Evolutionary conservation across 2,113 vertebrate species (phyloP).

Genomic region (Salvelinus alpinus): DNA sequence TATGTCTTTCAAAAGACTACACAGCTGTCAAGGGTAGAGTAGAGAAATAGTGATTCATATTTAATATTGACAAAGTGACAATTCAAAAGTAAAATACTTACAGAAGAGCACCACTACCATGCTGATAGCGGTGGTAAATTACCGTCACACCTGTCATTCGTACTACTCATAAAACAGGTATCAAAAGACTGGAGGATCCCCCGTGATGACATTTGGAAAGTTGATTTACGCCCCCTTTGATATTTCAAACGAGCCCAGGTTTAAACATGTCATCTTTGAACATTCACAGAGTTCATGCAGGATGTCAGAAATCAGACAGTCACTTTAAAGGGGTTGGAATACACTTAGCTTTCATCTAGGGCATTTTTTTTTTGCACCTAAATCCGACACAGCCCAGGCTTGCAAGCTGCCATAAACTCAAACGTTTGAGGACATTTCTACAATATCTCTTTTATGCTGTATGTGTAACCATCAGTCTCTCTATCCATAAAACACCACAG

Average conservation of each 20-base stretch:
- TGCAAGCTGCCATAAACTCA: conserved; percentile 21
- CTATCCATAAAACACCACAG: not conserved
- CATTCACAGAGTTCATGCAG: conserved; percentile 52
- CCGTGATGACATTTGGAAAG: conserved; percentile 72
- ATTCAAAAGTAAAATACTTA: conserved; percentile 47
- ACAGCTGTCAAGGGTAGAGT: conserved; percentile 43
- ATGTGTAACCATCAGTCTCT: not conserved
- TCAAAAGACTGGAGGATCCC: conserved; percentile 66
- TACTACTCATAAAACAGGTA: conserved; percentile 61
- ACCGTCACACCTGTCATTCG: conserved; percentile 63
- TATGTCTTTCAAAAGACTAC: conserved; percentile 50
- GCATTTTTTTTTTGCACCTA: conserved; percentile 23
- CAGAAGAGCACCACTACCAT: conserved; percentile 40
- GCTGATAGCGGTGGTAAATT: conserved; percentile 55
- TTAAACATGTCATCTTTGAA: conserved; percentile 69
- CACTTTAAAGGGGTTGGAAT: conserved; percentile 51
- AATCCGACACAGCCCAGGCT: conserved; percentile 4
- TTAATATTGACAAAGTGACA: conserved; percentile 62
- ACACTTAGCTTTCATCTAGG: conserved; percentile 56
- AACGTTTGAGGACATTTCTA: conserved; percentile 3
- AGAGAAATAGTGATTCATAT: conserved; percentile 50
- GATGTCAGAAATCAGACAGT: conserved; percentile 68
- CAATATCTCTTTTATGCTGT: conserved; percentile 13
- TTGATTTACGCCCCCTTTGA: conserved; percentile 68
- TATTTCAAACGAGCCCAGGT: conserved; percentile 70